Evolutionary conservation across 2,888 invertebrate genomes (phyloP).

Genomic region (Epistrophe grossulariae): DNA sequence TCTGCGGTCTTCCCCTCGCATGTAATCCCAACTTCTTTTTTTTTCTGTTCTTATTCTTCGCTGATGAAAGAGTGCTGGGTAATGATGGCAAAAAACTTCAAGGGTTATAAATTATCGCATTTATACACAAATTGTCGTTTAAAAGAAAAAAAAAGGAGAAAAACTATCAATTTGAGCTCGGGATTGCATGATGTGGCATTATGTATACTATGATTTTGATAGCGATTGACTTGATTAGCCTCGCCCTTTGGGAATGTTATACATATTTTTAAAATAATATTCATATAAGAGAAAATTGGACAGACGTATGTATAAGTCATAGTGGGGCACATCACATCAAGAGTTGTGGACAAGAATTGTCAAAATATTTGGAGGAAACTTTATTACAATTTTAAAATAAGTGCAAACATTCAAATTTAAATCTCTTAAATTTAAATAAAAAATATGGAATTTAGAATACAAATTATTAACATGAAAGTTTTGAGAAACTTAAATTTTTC

Average conservation of each 20-base stretch:
- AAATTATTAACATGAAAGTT: too few relatives aligned
- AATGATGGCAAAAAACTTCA: constrained; percentile 30
- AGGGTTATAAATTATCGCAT: constrained; percentile 73
- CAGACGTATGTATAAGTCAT: not conserved
- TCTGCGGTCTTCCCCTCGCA: not conserved
- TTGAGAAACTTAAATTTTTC: too few relatives aligned
- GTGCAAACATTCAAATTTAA: too few relatives aligned
- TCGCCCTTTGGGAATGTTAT: constrained; percentile 57
- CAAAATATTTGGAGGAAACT: too few relatives aligned
- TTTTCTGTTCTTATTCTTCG: not conserved
- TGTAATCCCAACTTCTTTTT: not conserved
- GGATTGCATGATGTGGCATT: not conserved
- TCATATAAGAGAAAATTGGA: not conserved
- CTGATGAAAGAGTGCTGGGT: not conserved
- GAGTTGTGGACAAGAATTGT: not conserved
- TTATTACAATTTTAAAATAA: too few relatives aligned
- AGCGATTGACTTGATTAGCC: constrained; percentile 52
- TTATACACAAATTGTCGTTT: constrained; percentile 59
- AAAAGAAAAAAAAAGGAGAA: constrained; percentile 23
- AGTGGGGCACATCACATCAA: not conserved
- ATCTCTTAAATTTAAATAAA: too few relatives aligned
- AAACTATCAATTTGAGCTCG: not conserved
- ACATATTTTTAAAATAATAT: not conserved
- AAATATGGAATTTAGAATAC: too few relatives aligned
- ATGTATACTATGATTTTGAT: constrained; percentile 21